Conservation (phyloP, 2,797 vertebrate genomes). For the Rhinogobio ventralis region DNA sequence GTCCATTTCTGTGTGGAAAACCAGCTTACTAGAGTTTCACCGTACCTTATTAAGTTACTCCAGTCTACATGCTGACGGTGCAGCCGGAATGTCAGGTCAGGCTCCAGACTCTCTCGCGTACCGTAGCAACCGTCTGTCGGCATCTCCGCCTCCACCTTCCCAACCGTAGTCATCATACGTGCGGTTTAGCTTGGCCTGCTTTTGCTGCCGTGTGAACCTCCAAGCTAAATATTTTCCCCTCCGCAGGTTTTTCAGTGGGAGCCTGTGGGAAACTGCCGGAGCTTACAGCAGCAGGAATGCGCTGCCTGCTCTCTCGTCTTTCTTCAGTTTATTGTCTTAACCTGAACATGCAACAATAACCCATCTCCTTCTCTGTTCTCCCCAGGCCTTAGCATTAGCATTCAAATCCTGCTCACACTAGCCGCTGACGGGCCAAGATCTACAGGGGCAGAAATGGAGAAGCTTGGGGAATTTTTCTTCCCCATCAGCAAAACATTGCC, state of each 20-base stretch:
- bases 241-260: conserved; percentile 75
- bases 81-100: conserved; percentile 51
- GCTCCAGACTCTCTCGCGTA: conserved; percentile 28
- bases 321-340: conserved; percentile 66
- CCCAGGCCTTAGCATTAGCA: conserved; percentile 55
- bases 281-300: conserved; percentile 65
- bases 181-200: conserved; percentile 63
- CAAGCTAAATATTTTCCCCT: conserved; percentile 78
- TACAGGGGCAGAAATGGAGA: conserved; percentile 62
- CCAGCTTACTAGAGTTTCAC: conserved; percentile 48
- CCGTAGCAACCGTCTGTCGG: conserved; percentile 35
- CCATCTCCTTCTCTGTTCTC: conserved; percentile 54
- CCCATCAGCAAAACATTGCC: conserved; percentile 67
- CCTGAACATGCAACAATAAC: conserved; percentile 63
- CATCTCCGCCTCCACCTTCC: conserved; percentile 44
- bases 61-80: conserved; percentile 48
- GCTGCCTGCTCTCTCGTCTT: conserved; percentile 59
- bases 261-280: conserved; percentile 74
- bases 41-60: conserved; percentile 45
- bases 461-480: conserved; percentile 59
- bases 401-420: conserved; percentile 46
- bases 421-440: conserved; percentile 51
- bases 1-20: conserved; percentile 42
- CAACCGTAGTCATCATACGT: conserved; percentile 53
- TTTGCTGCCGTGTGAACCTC: conserved; percentile 67